Evolutionary conservation across 2,888 invertebrate species (phyloP).

Genomic region (Mayetiola destructor): DNA sequence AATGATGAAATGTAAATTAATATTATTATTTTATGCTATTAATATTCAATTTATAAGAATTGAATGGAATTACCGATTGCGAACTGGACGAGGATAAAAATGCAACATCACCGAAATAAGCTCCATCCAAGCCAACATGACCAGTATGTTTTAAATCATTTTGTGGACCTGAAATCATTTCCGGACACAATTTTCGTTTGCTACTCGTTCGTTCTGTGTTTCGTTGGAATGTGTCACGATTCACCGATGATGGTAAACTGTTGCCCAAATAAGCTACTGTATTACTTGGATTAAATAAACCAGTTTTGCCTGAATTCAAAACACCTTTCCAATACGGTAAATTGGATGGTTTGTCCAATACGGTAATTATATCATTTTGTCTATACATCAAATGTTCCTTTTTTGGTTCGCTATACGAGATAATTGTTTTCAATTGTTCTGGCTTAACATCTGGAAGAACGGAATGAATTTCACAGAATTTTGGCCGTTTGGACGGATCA

Average conservation of each 20-base stretch:
- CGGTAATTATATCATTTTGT: constrained; percentile 81
- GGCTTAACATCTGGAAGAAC: constrained; percentile 75
- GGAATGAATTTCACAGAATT: constrained; percentile 70
- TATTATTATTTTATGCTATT: background rate
- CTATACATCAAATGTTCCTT: constrained; percentile 67
- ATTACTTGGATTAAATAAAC: constrained; percentile 78
- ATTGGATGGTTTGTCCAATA: constrained; percentile 67
- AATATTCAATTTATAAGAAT: background rate
- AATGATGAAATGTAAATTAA: constrained; percentile 22
- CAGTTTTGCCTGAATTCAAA: constrained; percentile 76
- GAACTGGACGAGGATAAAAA: constrained; percentile 34
- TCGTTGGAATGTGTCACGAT: constrained; percentile 45
- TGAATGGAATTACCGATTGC: constrained; percentile 25
- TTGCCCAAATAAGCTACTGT: constrained; percentile 72
- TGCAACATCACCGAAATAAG: constrained; percentile 87
- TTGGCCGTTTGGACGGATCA: constrained; percentile 74
- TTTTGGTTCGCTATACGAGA: constrained; percentile 37
- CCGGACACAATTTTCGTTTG: constrained; percentile 59
- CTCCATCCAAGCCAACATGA: constrained; percentile 93
- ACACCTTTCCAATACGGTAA: constrained; percentile 81
- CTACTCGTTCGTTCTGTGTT: constrained; percentile 39
- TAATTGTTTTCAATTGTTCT: constrained; percentile 78
- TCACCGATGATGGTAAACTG: constrained; percentile 31
- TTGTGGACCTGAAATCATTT: constrained; percentile 94
- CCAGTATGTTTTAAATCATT: constrained; percentile 91